Evolutionary conservation across 2,113 vertebrate species (phyloP), one percentile per base, ranked within the genome.

Genomic region (Etheostoma cragini): DNA sequence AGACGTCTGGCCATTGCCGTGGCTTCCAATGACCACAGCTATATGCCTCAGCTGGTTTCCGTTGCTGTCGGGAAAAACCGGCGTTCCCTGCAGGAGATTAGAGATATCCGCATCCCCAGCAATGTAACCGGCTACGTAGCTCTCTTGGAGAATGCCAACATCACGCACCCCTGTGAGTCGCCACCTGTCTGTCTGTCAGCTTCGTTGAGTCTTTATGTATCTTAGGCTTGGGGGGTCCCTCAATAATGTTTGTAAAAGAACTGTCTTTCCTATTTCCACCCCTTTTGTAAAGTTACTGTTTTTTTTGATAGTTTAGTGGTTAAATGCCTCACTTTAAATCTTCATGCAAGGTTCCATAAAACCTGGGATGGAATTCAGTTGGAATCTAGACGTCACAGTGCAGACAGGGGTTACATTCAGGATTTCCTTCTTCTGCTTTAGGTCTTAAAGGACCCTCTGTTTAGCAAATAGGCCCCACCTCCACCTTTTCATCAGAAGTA

Each of bases 21-120:
- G 82, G 96, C 97, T 3, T 96, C 97, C 8, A 97, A 93, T 0
- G 98, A 99, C 95, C 98, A 98, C 95, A 99, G 98, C 88, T 99
- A 99, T 92, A 99, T 99, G 98, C 98, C 98, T 11, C 98, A 99
- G 94, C 96, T 99, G 78, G 97, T 99, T 16, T 98, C 97, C 0
- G 97, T 99, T 5, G 96, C 97, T 0, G 97, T 98, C 78, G 98
- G 98, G 6, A 97, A 97, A 87, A 98, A 88, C 76, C 95, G 96
- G 53, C 92, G 93, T 49, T 96, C 95, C 38, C 94, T 99, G 53
- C 97, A 98, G 94, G 98, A 99, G 90, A 97, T 99, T 92, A 95
- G 97, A 76, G 97, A 99, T 2, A 96, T 99, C 88, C 97, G 98
- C 89, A 98, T 99, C 93, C 97, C 98, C 61, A 98, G 98, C 94